A percentile compares a stretch with the other conserved stretches of the same genome.
Evolutionary conservation across 2,113 vertebrate species (phyloP).

Genomic region (Pavo muticus): DNA sequence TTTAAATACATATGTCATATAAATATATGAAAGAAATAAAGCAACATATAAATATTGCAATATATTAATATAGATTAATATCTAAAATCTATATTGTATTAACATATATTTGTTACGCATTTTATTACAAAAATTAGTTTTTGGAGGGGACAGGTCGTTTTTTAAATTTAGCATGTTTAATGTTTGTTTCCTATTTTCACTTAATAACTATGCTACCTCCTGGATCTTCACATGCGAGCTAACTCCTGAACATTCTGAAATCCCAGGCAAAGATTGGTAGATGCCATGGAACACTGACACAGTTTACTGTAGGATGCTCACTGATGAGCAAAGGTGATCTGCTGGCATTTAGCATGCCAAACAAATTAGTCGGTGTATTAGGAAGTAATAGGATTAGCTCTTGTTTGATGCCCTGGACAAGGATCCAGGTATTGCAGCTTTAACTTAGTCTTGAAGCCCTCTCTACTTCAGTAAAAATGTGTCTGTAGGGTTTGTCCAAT

Average conservation of each 20-base stretch:
- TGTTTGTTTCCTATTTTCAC: background rate
- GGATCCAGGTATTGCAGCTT: background rate
- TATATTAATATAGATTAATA: background rate
- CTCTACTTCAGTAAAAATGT: background rate
- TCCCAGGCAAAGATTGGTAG: background rate
- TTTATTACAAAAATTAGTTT: background rate
- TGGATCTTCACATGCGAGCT: background rate
- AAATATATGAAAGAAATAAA: background rate
- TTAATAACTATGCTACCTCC: accelerated
- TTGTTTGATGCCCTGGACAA: background rate
- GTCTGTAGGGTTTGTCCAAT: background rate
- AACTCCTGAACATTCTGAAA: background rate
- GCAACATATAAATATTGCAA: background rate
- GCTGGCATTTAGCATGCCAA: background rate
- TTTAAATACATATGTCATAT: background rate
- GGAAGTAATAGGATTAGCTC: background rate
- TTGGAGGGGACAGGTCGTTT: background rate
- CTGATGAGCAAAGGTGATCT: background rate
- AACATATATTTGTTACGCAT: background rate
- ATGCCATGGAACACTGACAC: background rate
- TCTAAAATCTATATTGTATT: background rate
- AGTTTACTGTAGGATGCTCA: background rate
- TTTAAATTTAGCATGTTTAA: background rate
- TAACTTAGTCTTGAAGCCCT: background rate
- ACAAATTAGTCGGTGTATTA: background rate